A percentile compares a stretch with the other conserved stretches of the same genome.
Conservation (phyloP, 2,888 invertebrate species). For the Stenolophus ochropezus region DNA sequence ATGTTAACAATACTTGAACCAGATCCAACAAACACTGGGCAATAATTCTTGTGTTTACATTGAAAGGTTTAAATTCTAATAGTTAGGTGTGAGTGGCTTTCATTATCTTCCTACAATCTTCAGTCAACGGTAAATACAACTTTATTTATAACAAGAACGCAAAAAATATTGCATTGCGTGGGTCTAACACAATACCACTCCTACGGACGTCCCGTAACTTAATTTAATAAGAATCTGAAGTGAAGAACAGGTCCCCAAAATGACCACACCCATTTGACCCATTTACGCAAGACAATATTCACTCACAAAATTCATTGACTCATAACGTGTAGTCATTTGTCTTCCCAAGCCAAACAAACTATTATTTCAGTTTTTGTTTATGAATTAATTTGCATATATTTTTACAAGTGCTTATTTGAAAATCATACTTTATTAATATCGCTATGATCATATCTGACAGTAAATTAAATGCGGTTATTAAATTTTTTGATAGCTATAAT, state of each 20-base stretch:
- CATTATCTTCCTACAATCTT: conserved; percentile 26
- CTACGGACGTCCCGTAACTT: conserved; percentile 9
- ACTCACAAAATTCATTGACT: conserved; percentile 37
- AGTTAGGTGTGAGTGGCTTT: conserved; percentile 6
- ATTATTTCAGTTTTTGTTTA: conserved; percentile 17
- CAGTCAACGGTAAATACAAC: conserved; percentile 25
- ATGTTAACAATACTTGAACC: neutral
- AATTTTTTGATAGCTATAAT: conserved; percentile 31
- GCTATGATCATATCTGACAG: conserved; percentile 21
- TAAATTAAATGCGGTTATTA: conserved; percentile 21
- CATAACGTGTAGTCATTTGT: conserved; percentile 30
- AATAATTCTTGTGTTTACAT: conserved; percentile 28
- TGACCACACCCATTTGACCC: conserved; percentile 1
- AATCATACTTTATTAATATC: conserved; percentile 42
- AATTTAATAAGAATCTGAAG: conserved; percentile 28
- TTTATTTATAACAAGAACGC: conserved; percentile 19
- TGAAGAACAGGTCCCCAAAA: conserved; percentile 31
- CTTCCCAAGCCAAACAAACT: conserved; percentile 20
- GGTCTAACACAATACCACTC: conserved; percentile 9
- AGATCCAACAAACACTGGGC: neutral
- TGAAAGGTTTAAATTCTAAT: conserved; percentile 30
- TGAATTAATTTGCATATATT: conserved; percentile 40
- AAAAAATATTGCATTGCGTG: conserved; percentile 28
- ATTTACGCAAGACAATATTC: conserved; percentile 18
- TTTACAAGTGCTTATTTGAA: conserved; percentile 42